Evolutionary conservation across 2,888 invertebrate genomes (phyloP), one percentile per base, ranked within the genome.

Genomic region (Nowickia ferox): DNA sequence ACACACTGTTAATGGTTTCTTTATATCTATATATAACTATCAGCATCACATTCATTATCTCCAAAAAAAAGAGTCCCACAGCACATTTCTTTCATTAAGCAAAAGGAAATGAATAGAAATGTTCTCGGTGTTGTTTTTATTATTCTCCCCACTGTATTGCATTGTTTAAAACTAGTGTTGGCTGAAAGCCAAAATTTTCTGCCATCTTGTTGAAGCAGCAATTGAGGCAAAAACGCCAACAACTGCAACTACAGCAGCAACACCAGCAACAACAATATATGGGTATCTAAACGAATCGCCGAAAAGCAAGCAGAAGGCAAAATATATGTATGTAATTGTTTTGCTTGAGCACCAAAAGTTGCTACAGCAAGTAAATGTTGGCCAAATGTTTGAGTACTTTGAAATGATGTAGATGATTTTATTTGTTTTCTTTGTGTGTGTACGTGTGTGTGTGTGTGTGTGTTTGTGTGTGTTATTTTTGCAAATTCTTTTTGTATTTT

Each of bases 181-280:
- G 87, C 84, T 38, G 44, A 65, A 17, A 30, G 74, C 84, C 87
- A 86, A 78, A n/a, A 83, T 79, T 76, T 76, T 61, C 86, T 80
- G 86, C 86, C 86, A 86, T 86, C 83, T 83, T 86, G 86, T 83
- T 86, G 83, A 83, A 86, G 83, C 61, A 86, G 86, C 79, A 83
- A 83, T 83, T 86, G 79, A 76, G 65, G 51, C 71, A 68, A 79
- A 51, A 75, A 85, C 80, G 66, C 40, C 77, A 74, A 82, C 77
- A 77, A 85, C 61, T 42, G 15, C 17, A 48, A n/a, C 11, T 61
- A 19, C 69, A 57, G 59, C 65, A 59, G 42, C 48, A 48, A 48
- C 38, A 71, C 74, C 68, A 48, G 48, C 74, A 69, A 38, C 30
- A 44, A 51, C 57, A 57, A 53, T 57, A 78, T 15, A 42, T 53